Base-by-base conservation (phyloP, 2,113 vertebrate genomes). In the Callospermophilus lateralis region DNA sequence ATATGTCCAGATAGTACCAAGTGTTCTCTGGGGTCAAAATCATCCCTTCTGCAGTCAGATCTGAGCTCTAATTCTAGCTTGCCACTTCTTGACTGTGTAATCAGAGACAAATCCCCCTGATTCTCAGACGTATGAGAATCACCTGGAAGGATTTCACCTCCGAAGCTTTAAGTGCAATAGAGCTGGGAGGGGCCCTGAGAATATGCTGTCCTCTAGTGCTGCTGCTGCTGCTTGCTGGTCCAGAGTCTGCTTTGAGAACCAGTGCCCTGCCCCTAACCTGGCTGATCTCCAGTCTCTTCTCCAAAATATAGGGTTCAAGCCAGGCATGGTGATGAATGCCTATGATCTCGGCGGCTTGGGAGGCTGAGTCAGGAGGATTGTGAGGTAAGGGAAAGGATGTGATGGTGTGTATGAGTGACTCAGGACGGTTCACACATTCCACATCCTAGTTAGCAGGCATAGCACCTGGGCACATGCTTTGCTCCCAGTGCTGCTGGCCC, bases 61-160 rank as follows among this genome's bases (percentile, higher is more conserved):
- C 5, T 6, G 28, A 73, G 24, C 6, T 65, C 3, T 0, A 3
- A 6, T n/a, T n/a, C 4, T 4, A 15, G 1, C 2, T 5, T 2
- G 1, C 30, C 9, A 6, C 1, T 22, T 45, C 8, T 30, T 37
- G 48, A 55, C 16, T 81, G 8, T 72, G 22, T 68, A 13, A 77
- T 84, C 20, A 20, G 26, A 90, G 30, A 12, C 13, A 90, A 80
- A 93, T 24, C 42, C 22, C 13, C 68, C 34, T 19, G 55, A 30
- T 39, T 6, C 72, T 34, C 26, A 51, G 24, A 17, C 3, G 9
- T 3, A 4, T 34, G 11, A 11, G 15, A 68, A 26, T 28, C 1
- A 16, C 13, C 28, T 19, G 13, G 8, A 19, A 19, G 30, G 19
- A 26, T 26, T 15, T 24, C 34, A 61, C 5, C 19, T 3, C 65